Percentiles rank a stretch among this genome's conserved stretches.
Evolutionary conservation across 2,797 vertebrate species (phyloP).

Genomic region (Sebastes vulpes): DNA sequence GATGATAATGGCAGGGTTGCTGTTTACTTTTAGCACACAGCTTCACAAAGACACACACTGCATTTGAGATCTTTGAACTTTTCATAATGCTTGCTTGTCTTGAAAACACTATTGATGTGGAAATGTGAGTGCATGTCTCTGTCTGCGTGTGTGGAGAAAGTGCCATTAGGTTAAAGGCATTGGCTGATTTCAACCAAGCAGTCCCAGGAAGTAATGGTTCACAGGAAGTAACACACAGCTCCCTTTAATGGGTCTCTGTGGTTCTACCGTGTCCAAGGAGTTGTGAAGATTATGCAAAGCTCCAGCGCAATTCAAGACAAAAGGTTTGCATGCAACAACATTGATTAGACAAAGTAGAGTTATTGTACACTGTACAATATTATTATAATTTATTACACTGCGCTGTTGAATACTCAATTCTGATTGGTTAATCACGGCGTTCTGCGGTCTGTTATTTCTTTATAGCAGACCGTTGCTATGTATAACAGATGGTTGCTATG

Average conservation of each 20-base stretch:
- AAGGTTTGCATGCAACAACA: not conserved
- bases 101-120: not conserved
- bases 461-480: no score
- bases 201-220: not conserved
- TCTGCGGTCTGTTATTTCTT: no score
- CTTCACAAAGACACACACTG: not conserved
- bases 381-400: no score
- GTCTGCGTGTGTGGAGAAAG: not conserved
- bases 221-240: not conserved
- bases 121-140: not conserved
- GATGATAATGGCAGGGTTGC: conserved; percentile 36
- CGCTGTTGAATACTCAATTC: no score
- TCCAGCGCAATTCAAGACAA: not conserved
- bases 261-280: not conserved
- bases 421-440: no score
- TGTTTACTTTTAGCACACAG: conserved; percentile 23
- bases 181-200: not conserved
- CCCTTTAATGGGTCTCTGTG: not conserved
- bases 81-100: conserved; percentile 2
- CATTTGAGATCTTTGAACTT: conserved; percentile 16
- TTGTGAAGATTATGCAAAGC: not conserved
- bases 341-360: not conserved
- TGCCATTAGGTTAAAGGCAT: not conserved
- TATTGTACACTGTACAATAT: not conserved
- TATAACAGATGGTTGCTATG: no score